Percentiles rank a stretch among this genome's conserved stretches.
phyloP scores from a whole-genome alignment of 2,888 invertebrate genomes.

The Cephus pulcher region DNA sequence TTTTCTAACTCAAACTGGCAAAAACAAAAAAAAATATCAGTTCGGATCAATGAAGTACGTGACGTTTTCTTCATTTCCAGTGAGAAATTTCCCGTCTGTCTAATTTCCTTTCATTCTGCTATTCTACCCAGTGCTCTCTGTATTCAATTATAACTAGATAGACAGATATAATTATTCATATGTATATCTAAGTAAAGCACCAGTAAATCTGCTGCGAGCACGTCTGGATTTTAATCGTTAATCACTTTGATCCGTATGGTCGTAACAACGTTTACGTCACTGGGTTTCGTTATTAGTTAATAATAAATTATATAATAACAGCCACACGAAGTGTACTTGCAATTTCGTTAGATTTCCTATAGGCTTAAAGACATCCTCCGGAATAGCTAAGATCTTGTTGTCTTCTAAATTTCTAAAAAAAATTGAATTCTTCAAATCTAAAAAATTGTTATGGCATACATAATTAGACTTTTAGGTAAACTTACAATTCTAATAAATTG shows the following conservation, averaged over 20 bases:
- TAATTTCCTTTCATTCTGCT: background rate
- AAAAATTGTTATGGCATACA: background rate
- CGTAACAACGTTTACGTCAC: constrained; percentile 5
- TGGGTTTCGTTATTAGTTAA: background rate
- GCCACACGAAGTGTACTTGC: constrained; percentile 62
- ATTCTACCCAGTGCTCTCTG: background rate
- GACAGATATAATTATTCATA: background rate
- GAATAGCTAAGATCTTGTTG: constrained; percentile 66
- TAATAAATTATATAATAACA: background rate
- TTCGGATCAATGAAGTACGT: constrained; percentile 25
- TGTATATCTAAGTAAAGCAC: constrained; percentile 27
- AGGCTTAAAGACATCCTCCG: constrained; percentile 64
- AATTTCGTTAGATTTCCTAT: constrained; percentile 66
- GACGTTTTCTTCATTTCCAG: constrained; percentile 29
- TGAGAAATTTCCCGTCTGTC: background rate
- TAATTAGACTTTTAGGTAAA: constrained; percentile 26
- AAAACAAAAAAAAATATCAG: background rate
- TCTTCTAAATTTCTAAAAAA: constrained; percentile 67
- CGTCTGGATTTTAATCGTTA: constrained; percentile 35
- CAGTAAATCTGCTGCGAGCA: constrained; percentile 36
- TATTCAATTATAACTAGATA: background rate
- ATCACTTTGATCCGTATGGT: constrained; percentile 4
- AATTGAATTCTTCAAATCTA: background rate
- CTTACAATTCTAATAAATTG: constrained; percentile 70
- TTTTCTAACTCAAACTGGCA: background rate